Evolutionary conservation across 2,113 vertebrate genomes (phyloP).

Genomic region (Columba livia): DNA sequence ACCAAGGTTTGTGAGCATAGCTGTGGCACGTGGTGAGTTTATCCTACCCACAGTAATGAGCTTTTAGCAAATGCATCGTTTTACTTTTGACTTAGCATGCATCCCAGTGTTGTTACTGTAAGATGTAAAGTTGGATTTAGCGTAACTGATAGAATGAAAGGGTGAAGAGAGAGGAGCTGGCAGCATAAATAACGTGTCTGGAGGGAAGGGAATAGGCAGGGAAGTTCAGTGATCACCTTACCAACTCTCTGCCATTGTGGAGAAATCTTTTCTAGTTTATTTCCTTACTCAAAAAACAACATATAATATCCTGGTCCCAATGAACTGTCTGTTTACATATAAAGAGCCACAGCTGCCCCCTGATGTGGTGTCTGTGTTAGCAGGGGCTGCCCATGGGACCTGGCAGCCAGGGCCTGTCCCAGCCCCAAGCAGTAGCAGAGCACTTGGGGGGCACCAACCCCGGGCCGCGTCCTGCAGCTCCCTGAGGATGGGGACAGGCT

Average conservation of each 20-base stretch:
- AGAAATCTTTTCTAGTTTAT: background rate
- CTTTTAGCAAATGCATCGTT: background rate
- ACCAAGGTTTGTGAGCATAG: background rate
- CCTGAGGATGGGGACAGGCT: accelerated
- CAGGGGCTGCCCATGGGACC: accelerated
- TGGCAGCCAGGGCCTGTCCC: background rate
- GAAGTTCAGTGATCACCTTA: background rate
- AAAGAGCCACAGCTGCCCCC: background rate
- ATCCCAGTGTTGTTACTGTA: background rate
- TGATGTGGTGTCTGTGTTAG: background rate
- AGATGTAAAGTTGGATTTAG: background rate
- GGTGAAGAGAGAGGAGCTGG: background rate
- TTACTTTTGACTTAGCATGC: background rate
- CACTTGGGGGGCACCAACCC: background rate
- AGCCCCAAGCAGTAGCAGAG: background rate
- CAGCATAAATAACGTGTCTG: background rate
- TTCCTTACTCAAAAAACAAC: background rate
- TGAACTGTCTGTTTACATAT: accelerated
- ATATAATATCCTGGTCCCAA: no score
- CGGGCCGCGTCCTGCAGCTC: background rate
- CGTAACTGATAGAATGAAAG: background rate
- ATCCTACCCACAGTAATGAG: background rate
- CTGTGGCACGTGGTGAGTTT: background rate
- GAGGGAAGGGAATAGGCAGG: background rate
- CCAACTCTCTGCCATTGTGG: background rate